Evolutionary conservation across 2,888 invertebrate species (phyloP).

Genomic region (Lydus trimaculatus): DNA sequence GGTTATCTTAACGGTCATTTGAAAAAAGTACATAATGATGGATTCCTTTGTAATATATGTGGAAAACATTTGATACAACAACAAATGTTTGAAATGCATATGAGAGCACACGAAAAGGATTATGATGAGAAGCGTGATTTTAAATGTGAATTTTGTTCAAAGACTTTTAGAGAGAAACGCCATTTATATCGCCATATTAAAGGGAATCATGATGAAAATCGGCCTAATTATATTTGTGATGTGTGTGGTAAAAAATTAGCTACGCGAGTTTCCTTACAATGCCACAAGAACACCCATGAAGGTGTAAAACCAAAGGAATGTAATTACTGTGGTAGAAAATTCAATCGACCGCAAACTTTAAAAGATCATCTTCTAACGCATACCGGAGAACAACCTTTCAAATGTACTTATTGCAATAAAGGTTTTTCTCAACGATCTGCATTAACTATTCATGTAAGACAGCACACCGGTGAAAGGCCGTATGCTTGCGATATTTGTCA

Average conservation of each 20-base stretch:
- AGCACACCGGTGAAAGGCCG: too few species aligned
- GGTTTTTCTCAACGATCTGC: conserved; percentile 48
- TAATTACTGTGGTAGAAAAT: conserved; percentile 43
- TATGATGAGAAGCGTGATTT: too few species aligned
- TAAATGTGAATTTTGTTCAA: conserved; percentile 2
- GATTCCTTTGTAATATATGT: conserved; percentile 11
- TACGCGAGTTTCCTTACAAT: too few species aligned
- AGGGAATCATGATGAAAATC: neutral
- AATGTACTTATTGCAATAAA: conserved; percentile 45
- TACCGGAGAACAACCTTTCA: conserved; percentile 35
- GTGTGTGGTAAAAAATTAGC: too few species aligned
- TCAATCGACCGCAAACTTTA: conserved; percentile 43
- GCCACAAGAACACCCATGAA: too few species aligned
- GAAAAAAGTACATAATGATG: neutral
- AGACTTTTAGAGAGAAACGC: neutral
- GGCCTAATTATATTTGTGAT: conserved; percentile 43
- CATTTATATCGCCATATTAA: neutral
- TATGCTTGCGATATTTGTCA: too few species aligned
- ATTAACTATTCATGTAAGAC: too few species aligned
- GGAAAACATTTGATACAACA: neutral
- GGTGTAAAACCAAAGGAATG: conserved; percentile 60
- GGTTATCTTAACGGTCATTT: neutral
- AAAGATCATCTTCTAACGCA: conserved; percentile 47
- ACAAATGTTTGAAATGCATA: neutral
- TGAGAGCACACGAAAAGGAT: neutral